Base-by-base conservation (phyloP, 2,888 invertebrate species). In the Phania funesta region DNA sequence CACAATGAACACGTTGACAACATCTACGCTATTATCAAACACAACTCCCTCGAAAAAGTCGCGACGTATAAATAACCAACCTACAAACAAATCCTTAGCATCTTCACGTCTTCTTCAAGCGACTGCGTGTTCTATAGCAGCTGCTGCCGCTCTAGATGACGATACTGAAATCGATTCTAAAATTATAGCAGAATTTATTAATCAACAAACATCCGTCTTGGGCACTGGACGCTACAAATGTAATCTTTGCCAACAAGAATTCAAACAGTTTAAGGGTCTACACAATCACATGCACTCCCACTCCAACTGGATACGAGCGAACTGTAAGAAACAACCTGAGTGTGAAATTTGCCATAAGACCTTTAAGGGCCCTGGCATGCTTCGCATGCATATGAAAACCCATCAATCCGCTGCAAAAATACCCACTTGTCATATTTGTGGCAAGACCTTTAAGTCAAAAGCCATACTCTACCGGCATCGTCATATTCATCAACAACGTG, bases 331-430 rank as follows among this genome's bases (percentile, higher is more conserved):
- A 86, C 93, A 93, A 22, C 94, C 93, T 1, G 93, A 92, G 89
- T 94, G 94, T 86, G 91, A 92, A 16, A 92, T 94, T 52, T 94
- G 94, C 82, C 91, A 92, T 41, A 92, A 93, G 87, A 93, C 93
- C 80, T 94, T 94, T 85, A 93, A 93, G 92, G 94, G 94, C 7
- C 94, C 93, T 0, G 94, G 94, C 16, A 94, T 94, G 94, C 87
- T 94, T 35, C 93, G 93, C 85, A 93, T 94, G 93, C 94, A 94
- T 86, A 93, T 94, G 93, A 92, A 93, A 9, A 94, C 93, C 0
- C 93, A 94, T 88, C 87, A 92, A 84, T 92, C 93, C 0, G 93
- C 93, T 0, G 92, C 92, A 0, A 93, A 92, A 85, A 92, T 92
- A 83, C 93, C 94, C 0, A 92, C 93, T 0, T 94, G 93, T 87